Evolutionary conservation across 2,797 vertebrate genomes (phyloP), one percentile per base, ranked within the genome.

Genomic region (Adrianichthys oophorus): DNA sequence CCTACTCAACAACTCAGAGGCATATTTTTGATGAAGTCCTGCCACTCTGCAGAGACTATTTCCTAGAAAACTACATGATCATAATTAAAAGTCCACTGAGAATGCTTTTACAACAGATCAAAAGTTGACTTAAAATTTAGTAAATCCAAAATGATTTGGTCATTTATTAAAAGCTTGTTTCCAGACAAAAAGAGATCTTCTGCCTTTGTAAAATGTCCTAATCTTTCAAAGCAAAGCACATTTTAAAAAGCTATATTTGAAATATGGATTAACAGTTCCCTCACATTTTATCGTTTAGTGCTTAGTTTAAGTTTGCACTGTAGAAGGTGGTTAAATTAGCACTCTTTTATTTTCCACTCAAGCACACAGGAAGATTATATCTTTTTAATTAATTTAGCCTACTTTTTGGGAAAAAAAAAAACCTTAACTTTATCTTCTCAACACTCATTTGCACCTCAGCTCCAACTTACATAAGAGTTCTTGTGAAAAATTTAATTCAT

Each of bases 311-410:
- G 57, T 68, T 78, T 62, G 62, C 16, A 68, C 61, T 70, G 50
- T 18, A 48, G 48, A 70, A 76, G 68, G 68, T 74, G 62, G 74
- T 77, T 57, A 56, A 72, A 80, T 79, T 58, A 60, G 42, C 62
- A 56, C 45, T 53, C 56, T 61, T 57, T 21, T 61, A 55, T 21
- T 79, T 76, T 63, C 61, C 62, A 72, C 8, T 18, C 59, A 68
- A 61, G 57, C 70, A 48, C 62, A 60, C 24, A 66, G 59, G 21
- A n/a, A 82, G 82, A 85, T 80, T 62, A 58, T 83, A 83, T 80
- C 64, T 63, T 60, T 79, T 80, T 72, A 82, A 85, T 88, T 81
- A 78, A 82, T 74, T 85, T 71, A 48, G 49, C 70, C 56, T 56
- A 41, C 67, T 52, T 53, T 51, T 56, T 56, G 41, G 62, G 69